These are phyloP conservation scores for Adineta ricciae DNA, from an alignment of 2,888 invertebrate genomes.

Conservation along the genomic window DNA sequence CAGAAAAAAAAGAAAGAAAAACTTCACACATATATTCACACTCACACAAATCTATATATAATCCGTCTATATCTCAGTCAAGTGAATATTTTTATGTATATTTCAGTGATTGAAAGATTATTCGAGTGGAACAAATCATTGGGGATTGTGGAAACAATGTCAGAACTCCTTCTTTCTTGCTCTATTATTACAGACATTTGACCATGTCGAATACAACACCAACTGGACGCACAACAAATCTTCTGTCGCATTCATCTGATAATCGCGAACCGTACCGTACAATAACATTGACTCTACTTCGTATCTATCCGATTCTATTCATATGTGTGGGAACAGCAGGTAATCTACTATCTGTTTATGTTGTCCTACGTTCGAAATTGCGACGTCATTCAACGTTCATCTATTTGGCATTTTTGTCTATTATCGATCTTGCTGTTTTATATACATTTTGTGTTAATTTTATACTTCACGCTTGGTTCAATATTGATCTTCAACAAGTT, in stretches of 20 bases:
- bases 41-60: background rate
- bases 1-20: background rate
- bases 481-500: slow-evolving; percentile 25
- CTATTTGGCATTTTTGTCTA: slow-evolving; percentile 28
- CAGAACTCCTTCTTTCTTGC: background rate
- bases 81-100: background rate
- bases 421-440: slow-evolving; percentile 28
- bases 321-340: background rate
- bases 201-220: background rate
- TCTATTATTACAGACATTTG: background rate
- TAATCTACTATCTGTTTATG: slow-evolving; percentile 29
- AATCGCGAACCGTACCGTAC: background rate
- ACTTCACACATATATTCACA: background rate
- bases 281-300: slow-evolving; percentile 1
- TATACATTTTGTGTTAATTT: slow-evolving; percentile 33
- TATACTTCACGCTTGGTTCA: slow-evolving; percentile 25
- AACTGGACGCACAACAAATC: background rate
- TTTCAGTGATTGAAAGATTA: background rate
- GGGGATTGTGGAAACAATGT: background rate
- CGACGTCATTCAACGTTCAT: slow-evolving; percentile 31
- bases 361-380: slow-evolving; percentile 28
- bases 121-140: background rate
- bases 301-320: background rate
- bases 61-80: background rate
- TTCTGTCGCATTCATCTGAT: background rate